phyloP scores from a whole-genome alignment of 2,113 vertebrate species.

The Protobothrops flavoviridis region DNA sequence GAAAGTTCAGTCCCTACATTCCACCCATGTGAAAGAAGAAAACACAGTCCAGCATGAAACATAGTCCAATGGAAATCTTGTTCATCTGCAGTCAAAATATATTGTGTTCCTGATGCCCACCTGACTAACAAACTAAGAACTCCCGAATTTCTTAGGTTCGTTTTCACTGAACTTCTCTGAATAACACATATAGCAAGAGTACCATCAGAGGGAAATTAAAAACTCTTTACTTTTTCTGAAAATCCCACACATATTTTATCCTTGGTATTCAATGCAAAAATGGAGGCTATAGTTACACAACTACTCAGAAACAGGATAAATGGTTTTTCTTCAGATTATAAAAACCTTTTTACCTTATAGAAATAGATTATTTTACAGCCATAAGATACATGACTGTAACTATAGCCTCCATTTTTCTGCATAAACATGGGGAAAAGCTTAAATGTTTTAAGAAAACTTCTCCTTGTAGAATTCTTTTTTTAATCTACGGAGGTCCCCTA shows the following conservation, averaged over 20 bases:
- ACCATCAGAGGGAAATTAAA: neutral
- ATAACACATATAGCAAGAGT: neutral
- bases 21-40: neutral
- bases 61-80: neutral
- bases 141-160: neutral
- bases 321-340: neutral
- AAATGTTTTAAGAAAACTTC: neutral
- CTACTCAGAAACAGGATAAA: neutral
- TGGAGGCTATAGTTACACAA: neutral
- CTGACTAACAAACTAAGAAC: neutral
- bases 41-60: neutral
- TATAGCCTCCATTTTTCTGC: neutral
- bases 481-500: neutral
- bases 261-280: neutral
- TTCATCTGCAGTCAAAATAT: neutral
- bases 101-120: neutral
- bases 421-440: neutral
- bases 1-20: neutral
- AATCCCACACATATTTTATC: neutral
- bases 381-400: neutral
- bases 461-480: neutral
- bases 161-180: neutral
- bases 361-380: neutral
- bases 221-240: neutral
- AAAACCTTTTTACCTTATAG: neutral